Percentiles rank a stretch among this genome's conserved stretches.
Conservation (phyloP, 2,113 vertebrate genomes). For the Urocitellus parryii region DNA sequence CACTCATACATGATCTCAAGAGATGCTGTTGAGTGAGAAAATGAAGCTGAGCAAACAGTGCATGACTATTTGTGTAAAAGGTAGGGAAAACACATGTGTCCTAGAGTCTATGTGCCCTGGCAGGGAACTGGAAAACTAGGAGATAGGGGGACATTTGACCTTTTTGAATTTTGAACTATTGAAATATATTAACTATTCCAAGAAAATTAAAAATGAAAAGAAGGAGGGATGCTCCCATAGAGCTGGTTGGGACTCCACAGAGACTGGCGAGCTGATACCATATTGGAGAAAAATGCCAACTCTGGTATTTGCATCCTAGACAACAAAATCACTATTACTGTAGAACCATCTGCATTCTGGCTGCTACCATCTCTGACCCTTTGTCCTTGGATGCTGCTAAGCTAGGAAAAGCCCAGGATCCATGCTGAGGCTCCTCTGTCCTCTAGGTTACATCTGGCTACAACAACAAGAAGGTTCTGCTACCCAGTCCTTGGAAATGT, state of each 20-base stretch:
- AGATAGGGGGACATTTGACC: background rate
- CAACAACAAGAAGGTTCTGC: too few species aligned
- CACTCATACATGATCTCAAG: background rate
- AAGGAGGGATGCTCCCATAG: background rate
- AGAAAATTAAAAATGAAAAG: slow-evolving; percentile 31
- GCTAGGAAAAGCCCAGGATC: background rate
- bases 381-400: background rate
- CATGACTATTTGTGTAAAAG: slow-evolving; percentile 3
- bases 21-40: slow-evolving; percentile 9
- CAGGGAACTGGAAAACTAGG: background rate
- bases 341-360: background rate
- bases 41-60: background rate
- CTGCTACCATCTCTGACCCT: background rate
- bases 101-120: background rate
- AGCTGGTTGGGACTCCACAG: background rate
- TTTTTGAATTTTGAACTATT: slow-evolving; percentile 17
- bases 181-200: slow-evolving; percentile 27
- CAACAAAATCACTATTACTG: background rate
- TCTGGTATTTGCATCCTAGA: background rate
- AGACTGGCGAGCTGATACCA: background rate
- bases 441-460: background rate
- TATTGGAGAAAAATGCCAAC: slow-evolving; percentile 9
- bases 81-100: background rate
- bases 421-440: background rate
- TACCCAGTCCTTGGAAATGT: background rate